phyloP scores from a whole-genome alignment of 2,113 vertebrate species.

The Brachypodius melanocephalos region DNA sequence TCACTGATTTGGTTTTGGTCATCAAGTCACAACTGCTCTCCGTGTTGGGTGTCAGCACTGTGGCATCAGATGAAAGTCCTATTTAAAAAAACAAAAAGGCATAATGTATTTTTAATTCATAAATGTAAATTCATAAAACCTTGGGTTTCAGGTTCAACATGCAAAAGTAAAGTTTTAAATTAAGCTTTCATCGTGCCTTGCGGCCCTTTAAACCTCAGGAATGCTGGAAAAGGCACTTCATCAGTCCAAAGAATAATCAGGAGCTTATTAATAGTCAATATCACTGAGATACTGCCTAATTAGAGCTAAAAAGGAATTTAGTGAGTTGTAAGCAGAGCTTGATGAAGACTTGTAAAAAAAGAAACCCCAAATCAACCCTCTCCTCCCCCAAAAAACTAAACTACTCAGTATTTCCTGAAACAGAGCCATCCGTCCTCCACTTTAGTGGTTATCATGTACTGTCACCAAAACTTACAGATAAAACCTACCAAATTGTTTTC shows the following conservation, averaged over 20 bases:
- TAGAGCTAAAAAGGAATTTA: not conserved
- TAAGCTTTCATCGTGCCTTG: not conserved
- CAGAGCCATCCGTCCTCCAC: not conserved
- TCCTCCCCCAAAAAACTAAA: not conserved
- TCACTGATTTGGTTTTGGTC: constrained; percentile 91
- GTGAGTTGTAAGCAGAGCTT: not conserved
- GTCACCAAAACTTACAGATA: not conserved
- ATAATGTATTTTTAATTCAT: not conserved
- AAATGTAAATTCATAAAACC: too few relatives aligned
- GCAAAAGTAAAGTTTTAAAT: not conserved
- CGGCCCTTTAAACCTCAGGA: not conserved
- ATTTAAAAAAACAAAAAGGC: not conserved
- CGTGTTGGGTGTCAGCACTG: constrained; percentile 89
- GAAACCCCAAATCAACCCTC: not conserved
- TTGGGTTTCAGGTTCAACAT: not conserved
- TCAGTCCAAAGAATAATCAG: not conserved
- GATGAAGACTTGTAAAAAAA: not conserved
- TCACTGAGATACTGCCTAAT: not conserved
- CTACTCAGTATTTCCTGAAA: not conserved
- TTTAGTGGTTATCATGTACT: not conserved
- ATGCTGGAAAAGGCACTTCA: not conserved
- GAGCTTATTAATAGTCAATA: not conserved
- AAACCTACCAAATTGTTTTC: not conserved
- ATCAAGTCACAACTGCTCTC: constrained; percentile 95
- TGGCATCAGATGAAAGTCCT: constrained; percentile 91